Evolutionary conservation across 2,113 vertebrate genomes (phyloP).

Genomic region (Tachysurus vachellii): DNA sequence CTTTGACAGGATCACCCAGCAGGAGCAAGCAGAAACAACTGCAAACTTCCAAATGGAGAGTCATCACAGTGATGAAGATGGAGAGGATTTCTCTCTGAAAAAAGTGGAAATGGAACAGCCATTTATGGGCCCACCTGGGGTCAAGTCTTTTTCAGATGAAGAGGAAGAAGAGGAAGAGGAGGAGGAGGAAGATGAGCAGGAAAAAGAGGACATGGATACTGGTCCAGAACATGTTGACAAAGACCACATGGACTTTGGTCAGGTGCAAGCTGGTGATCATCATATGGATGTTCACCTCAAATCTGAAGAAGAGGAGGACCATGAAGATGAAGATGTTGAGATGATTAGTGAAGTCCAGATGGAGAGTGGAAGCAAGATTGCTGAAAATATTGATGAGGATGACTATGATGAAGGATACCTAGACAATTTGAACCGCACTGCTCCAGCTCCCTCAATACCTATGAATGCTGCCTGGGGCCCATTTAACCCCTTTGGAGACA

Average conservation of each 20-base stretch:
- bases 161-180: conserved; percentile 62
- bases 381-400: conserved; percentile 68
- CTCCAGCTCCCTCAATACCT: conserved; percentile 50
- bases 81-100: conserved; percentile 65
- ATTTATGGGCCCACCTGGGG: conserved; percentile 72
- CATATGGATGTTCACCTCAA: conserved; percentile 46
- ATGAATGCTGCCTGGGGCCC: conserved; percentile 64
- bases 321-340: conserved; percentile 74
- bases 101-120: conserved; percentile 69
- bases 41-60: conserved; percentile 11
- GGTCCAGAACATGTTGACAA: conserved; percentile 68
- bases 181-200: conserved; percentile 65
- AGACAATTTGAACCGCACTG: conserved; percentile 66
- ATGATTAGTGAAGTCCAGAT: conserved; percentile 73
- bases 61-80: conserved; percentile 59
- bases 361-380: conserved; percentile 61
- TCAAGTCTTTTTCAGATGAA: conserved; percentile 72
- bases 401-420: conserved; percentile 63
- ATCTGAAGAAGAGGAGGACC: conserved; percentile 55
- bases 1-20: conserved; percentile 65
- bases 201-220: conserved; percentile 69
- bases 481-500: conserved; percentile 67
- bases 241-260: conserved; percentile 69
- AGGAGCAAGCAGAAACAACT: conserved; percentile 59
- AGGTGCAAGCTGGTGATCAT: conserved; percentile 65